phyloP scores from a whole-genome alignment of 2,797 vertebrate species.

The Sebastes trivittatus region DNA sequence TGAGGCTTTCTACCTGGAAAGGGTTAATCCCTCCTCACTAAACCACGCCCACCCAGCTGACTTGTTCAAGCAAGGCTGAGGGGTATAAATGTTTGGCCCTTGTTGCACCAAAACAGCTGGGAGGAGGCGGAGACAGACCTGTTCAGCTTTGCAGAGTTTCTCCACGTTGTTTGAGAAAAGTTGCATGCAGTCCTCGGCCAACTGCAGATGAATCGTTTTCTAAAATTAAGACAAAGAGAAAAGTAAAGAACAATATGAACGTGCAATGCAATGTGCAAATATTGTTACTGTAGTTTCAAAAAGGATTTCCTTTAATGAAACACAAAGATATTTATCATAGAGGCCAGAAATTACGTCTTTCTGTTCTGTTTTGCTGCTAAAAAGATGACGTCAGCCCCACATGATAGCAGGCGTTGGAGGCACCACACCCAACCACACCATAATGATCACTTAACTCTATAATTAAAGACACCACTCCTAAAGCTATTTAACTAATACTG shows the following conservation, averaged over 20 bases:
- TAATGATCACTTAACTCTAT: not conserved
- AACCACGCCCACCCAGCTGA: not conserved
- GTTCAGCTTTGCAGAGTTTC: constrained; percentile 96
- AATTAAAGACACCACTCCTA: not conserved
- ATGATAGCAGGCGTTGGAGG: constrained; percentile 2
- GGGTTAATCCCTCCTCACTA: not conserved
- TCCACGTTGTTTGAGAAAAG: constrained; percentile 89
- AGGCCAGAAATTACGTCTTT: not conserved
- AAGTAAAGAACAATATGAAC: not conserved
- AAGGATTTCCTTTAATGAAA: not conserved
- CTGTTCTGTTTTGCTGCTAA: not conserved
- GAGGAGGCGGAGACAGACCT: constrained; percentile 79
- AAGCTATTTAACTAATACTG: not conserved
- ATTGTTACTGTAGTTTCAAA: not conserved
- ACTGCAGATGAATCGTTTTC: constrained; percentile 93
- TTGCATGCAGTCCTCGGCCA: constrained; percentile 95
- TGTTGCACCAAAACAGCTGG: not conserved
- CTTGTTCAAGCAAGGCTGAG: not conserved
- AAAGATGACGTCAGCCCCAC: not conserved
- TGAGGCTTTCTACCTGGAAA: not conserved
- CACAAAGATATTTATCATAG: not conserved
- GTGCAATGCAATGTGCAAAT: not conserved
- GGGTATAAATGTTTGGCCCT: not conserved
- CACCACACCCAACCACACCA: constrained; percentile 13
- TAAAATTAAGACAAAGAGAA: constrained; percentile 61